phyloP scores from a whole-genome alignment of 2,113 vertebrate genomes.

The Scalopus aquaticus region DNA sequence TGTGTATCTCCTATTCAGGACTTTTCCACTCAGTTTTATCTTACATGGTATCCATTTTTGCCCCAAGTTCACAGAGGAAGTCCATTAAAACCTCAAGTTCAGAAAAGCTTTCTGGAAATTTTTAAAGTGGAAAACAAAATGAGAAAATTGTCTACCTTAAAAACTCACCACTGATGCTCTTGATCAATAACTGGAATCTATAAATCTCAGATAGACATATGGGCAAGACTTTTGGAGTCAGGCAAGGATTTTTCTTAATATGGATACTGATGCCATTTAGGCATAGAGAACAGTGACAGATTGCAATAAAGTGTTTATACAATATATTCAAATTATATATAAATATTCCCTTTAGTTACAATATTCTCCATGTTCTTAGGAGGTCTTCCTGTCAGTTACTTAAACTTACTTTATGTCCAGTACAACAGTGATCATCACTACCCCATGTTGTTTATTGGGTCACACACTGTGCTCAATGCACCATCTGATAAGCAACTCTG shows the following conservation, averaged over 20 bases:
- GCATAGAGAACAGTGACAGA: slow-evolving; percentile 14
- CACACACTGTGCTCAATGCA: not conserved
- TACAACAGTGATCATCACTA: no score
- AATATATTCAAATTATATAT: slow-evolving; percentile 40
- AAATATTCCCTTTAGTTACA: slow-evolving; percentile 49
- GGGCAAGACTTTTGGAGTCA: slow-evolving; percentile 51
- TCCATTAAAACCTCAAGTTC: not conserved
- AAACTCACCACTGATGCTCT: slow-evolving; percentile 35
- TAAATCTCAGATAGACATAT: slow-evolving; percentile 46
- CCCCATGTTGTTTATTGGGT: not conserved
- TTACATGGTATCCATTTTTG: not conserved
- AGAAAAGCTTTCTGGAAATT: slow-evolving; percentile 22
- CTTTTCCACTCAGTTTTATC: not conserved
- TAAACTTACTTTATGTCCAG: not conserved
- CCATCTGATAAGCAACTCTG: not conserved
- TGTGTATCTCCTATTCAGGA: not conserved
- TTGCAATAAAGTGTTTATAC: slow-evolving; percentile 22
- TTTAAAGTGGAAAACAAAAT: slow-evolving; percentile 38
- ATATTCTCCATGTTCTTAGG: slow-evolving; percentile 25
- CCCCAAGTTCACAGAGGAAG: not conserved
- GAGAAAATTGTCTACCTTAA: slow-evolving; percentile 13
- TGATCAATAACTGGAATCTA: slow-evolving; percentile 61
- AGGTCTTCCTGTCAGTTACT: not conserved
- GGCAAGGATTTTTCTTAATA: slow-evolving; percentile 49
- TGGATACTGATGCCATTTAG: slow-evolving; percentile 16